Conservation (phyloP, 1,140 invertebrate species). For the Grapholita molesta region DNA sequence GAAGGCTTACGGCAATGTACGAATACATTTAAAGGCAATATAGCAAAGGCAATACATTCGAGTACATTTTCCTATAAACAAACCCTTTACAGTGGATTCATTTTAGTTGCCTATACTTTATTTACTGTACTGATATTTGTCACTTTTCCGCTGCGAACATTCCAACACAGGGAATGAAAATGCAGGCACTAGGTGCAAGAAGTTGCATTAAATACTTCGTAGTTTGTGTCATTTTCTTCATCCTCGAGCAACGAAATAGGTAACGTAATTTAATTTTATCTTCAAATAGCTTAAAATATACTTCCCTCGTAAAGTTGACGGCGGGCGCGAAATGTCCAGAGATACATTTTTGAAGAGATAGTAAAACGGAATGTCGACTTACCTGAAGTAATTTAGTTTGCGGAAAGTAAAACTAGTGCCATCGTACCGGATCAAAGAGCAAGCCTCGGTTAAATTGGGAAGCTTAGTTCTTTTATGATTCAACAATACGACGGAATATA, state of each 20-base stretch:
- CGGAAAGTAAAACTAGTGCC: background rate
- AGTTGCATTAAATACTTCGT: background rate
- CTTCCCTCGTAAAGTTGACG: background rate
- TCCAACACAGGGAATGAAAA: background rate
- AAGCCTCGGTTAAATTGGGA: background rate
- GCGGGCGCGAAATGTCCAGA: background rate
- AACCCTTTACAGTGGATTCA: no score
- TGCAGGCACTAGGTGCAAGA: background rate
- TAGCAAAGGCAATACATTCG: no score
- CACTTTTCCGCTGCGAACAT: background rate
- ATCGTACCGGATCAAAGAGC: background rate
- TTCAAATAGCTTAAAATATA: background rate
- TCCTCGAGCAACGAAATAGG: background rate
- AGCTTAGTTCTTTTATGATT: background rate
- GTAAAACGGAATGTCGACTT: background rate
- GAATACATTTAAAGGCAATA: no score
- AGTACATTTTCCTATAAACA: no score
- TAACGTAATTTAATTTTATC: constrained; percentile 1
- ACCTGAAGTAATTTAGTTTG: background rate
- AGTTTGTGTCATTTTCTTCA: background rate
- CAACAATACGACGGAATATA: no score
- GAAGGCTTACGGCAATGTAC: no score
- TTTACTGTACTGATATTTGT: no score
- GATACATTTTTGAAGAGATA: background rate
- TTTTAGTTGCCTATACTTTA: no score